phyloP scores from a whole-genome alignment of 37 sponge, comb jelly and placozoan genomes.

The Spongilla lacustris region DNA sequence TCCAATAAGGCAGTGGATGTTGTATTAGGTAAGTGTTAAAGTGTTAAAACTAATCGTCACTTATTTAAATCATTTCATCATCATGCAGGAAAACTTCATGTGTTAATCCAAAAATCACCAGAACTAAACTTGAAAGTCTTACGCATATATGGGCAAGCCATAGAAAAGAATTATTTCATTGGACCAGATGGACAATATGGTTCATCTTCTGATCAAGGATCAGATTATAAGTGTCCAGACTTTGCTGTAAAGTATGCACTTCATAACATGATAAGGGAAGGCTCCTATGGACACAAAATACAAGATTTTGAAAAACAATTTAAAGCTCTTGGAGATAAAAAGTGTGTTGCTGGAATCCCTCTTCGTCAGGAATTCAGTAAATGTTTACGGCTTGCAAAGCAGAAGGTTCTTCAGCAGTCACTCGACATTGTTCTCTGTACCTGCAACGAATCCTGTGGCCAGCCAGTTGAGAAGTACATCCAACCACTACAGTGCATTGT shows the following conservation, averaged over 20 bases:
- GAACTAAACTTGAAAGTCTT: slow-evolving; percentile 36
- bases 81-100: slow-evolving; percentile 27
- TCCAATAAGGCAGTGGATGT: slow-evolving; percentile 79
- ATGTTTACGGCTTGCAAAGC: slow-evolving; percentile 8
- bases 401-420: slow-evolving; percentile 15
- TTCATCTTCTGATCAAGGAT: background rate
- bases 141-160: slow-evolving; percentile 46
- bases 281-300: slow-evolving; percentile 5
- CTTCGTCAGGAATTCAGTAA: slow-evolving; percentile 4
- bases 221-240: slow-evolving; percentile 21
- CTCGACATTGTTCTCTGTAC: slow-evolving; percentile 70
- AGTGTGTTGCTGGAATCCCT: background rate
- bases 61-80: background rate
- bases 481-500: slow-evolving; percentile 57
- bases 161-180: slow-evolving; percentile 42
- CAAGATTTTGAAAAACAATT: slow-evolving; percentile 28
- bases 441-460: slow-evolving; percentile 66
- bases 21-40: slow-evolving; percentile 62
- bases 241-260: slow-evolving; percentile 42
- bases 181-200: slow-evolving; percentile 21
- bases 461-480: slow-evolving; percentile 21
- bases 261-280: slow-evolving; percentile 38
- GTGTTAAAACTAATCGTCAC: background rate
- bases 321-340: background rate
- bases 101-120: background rate